Evolutionary conservation across 2,797 vertebrate species (phyloP).

Genomic region (Hypotaenidia philippensis): DNA sequence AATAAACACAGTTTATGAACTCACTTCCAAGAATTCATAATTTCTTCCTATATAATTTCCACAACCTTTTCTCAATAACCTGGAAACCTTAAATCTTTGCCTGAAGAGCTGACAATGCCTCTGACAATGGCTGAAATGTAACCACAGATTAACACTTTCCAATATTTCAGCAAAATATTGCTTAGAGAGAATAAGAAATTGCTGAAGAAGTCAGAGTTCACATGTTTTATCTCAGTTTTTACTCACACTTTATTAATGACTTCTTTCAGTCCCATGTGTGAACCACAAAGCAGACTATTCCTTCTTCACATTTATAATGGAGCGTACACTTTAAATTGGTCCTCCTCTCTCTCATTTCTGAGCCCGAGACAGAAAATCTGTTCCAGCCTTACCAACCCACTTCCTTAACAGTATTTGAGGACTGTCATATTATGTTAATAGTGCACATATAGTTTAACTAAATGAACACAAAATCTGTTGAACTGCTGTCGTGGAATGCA

Average conservation of each 20-base stretch:
- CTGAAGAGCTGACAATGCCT: background rate
- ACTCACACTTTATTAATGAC: constrained; percentile 22
- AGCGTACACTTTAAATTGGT: background rate
- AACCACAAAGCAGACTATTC: background rate
- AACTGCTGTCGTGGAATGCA: background rate
- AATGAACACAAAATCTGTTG: background rate
- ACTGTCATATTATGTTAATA: background rate
- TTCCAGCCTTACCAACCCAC: background rate
- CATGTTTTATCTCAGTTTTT: constrained; percentile 5
- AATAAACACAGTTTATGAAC: background rate
- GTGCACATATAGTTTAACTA: background rate
- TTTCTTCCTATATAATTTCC: background rate
- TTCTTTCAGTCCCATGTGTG: background rate
- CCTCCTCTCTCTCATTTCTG: constrained; percentile 1
- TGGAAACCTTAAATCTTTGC: background rate
- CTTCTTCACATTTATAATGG: background rate
- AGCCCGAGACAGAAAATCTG: background rate
- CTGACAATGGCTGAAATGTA: background rate
- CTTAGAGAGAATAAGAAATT: background rate
- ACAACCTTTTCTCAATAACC: background rate
- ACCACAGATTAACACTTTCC: background rate
- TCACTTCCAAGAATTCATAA: background rate
- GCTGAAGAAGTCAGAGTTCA: background rate
- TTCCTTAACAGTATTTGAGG: background rate
- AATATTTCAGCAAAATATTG: background rate